Conservation (phyloP, 2,797 vertebrate genomes). For the Cossypha niveicapilla region DNA sequence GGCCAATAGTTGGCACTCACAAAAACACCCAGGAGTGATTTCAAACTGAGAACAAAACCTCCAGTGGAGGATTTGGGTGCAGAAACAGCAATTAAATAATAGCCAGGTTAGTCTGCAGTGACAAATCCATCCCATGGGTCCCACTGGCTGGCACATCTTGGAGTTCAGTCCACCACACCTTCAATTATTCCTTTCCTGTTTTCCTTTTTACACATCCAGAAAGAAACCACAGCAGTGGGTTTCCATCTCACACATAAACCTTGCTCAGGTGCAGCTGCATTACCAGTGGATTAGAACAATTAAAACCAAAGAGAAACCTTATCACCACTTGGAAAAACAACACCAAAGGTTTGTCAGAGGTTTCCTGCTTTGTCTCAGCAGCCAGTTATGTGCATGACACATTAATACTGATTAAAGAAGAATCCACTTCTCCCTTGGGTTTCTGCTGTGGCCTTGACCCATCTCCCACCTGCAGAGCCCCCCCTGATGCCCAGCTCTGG, state of each 20-base stretch:
- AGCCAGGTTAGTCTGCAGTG: background rate
- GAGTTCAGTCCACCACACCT: background rate
- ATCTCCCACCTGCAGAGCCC: background rate
- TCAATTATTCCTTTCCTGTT: background rate
- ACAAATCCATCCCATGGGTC: background rate
- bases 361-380: background rate
- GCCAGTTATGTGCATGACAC: background rate
- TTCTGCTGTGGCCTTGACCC: background rate
- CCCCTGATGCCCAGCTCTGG: background rate
- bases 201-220: background rate
- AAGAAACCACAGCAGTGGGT: background rate
- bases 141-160: background rate
- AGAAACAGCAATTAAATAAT: background rate
- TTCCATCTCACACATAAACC: background rate
- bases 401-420: background rate
- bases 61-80: background rate
- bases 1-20: background rate
- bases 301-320: background rate
- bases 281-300: background rate
- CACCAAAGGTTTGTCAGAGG: rapidly evolving
- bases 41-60: background rate
- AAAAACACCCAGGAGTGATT: background rate
- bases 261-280: background rate
- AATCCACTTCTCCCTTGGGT: background rate
- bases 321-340: background rate